Evolutionary conservation across 2,113 vertebrate species (phyloP).

Genomic region (Oncorhynchus keta): DNA sequence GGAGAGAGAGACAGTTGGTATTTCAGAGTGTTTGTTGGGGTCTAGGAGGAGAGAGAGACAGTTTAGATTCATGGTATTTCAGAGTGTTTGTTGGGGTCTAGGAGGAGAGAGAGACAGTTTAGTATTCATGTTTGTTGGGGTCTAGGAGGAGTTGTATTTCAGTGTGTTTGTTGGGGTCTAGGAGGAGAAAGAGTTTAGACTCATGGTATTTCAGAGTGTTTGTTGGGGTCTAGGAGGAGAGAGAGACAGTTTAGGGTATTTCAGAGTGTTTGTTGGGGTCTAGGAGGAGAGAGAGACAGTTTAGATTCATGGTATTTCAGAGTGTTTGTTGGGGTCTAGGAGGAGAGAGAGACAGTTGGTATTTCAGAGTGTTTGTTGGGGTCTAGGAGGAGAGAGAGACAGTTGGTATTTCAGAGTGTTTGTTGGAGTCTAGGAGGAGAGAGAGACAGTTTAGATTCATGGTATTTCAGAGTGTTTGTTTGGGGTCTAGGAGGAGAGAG

Average conservation of each 20-base stretch:
- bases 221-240: neutral
- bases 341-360: no score
- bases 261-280: conserved; percentile 7
- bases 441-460: no score
- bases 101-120: neutral
- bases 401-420: neutral
- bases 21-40: no score
- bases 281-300: neutral
- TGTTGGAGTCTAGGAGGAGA: neutral
- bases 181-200: neutral
- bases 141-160: neutral
- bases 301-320: neutral
- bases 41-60: neutral
- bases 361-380: conserved; percentile 42
- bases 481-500: no score
- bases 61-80: neutral
- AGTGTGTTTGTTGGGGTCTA: no score
- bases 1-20: neutral
- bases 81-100: neutral
- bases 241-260: neutral
- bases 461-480: neutral
- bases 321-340: no score
- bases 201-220: no score
- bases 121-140: no score
- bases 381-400: conserved; percentile 19